Base-by-base conservation (phyloP, 1,140 invertebrate genomes). In the Bombus impatiens region DNA sequence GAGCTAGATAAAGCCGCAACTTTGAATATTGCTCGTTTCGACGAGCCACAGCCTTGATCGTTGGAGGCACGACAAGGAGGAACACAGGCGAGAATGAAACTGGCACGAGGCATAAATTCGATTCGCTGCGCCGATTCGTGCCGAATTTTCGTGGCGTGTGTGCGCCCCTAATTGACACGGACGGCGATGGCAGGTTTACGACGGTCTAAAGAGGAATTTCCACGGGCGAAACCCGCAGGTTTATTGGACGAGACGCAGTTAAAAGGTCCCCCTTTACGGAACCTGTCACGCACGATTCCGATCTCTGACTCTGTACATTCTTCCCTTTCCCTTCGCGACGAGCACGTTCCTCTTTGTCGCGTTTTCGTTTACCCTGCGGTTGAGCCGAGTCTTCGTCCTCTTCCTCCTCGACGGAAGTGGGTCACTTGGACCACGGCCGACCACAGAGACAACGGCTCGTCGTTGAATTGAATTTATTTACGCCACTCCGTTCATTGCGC, bases 161-260 rank as follows among this genome's bases (percentile, higher is more conserved):
- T 71, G 79, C 82, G 68, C 47, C 71, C 78, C 76, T 84, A 90
- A 89, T 90, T 90, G 81, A 87, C 72, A 68, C 83, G 25, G 67
- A 53, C 25, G 59, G 32, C 44, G 42, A 62, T 37, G 72, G 74
- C 80, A 67, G 42, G 25, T 88, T 89, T 89, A 89, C 59, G 77
- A 71, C 13, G 57, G 32, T 59, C n/a, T 37, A 44, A 85, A 68
- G 84, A 82, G 77, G 72, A 62, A 77, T 86, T 77, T 83, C 70
- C 78, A 62, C 53, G n/a, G 59, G 57, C 18, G n/a, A 65, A 42
- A 77, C 35, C 47, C 77, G 75, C 40, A 35, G 53, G 72, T 90
- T 90, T 90, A 90, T 76, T 87, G 88, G 59, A 77, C 37, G 70
- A 76, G 78, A 68, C 9, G 72, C 72, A 57, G 65, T 86, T 88